These are phyloP conservation scores for Takifugu rubripes DNA, from an alignment of 2,797 vertebrate genomes.

Conservation along the genomic window DNA sequence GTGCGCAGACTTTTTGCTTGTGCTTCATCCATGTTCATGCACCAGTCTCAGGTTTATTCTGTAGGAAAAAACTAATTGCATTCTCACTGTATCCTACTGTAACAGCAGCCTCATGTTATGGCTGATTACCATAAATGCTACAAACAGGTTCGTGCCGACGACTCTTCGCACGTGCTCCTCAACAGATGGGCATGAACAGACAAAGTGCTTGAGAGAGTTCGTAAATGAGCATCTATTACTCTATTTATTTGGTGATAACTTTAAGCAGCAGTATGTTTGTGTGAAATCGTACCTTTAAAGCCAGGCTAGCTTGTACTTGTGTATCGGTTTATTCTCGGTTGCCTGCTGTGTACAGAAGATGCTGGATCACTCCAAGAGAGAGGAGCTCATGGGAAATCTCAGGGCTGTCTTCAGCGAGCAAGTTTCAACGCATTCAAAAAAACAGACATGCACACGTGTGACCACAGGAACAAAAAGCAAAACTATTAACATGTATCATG, in stretches of 20 bases:
- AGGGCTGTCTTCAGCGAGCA: conserved; percentile 67
- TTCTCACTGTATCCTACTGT: not conserved
- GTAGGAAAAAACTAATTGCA: conserved; percentile 22
- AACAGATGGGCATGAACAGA: conserved; percentile 68
- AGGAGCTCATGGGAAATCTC: conserved; percentile 76
- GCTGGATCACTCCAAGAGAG: conserved; percentile 72
- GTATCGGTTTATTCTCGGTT: conserved; percentile 78
- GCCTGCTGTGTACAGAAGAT: conserved; percentile 77
- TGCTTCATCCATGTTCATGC: conserved; percentile 72
- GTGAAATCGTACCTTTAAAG: conserved; percentile 72
- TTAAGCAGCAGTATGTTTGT: not conserved
- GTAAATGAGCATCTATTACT: not conserved
- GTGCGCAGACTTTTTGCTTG: conserved; percentile 74
- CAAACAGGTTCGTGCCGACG: conserved; percentile 77
- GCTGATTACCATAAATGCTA: conserved; percentile 75
- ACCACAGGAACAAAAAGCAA: not conserved
- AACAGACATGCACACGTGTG: not conserved
- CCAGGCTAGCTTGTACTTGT: conserved; percentile 81
- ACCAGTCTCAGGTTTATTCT: conserved; percentile 75
- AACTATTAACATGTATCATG: not conserved
- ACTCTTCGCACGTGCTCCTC: conserved; percentile 62
- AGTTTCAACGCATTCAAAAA: conserved; percentile 54
- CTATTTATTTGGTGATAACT: not conserved
- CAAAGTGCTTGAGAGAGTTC: conserved; percentile 73
- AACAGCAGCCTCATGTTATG: not conserved